Evolutionary conservation across 2,888 invertebrate genomes (phyloP).

Genomic region (Bhutanitis thaidina): DNA sequence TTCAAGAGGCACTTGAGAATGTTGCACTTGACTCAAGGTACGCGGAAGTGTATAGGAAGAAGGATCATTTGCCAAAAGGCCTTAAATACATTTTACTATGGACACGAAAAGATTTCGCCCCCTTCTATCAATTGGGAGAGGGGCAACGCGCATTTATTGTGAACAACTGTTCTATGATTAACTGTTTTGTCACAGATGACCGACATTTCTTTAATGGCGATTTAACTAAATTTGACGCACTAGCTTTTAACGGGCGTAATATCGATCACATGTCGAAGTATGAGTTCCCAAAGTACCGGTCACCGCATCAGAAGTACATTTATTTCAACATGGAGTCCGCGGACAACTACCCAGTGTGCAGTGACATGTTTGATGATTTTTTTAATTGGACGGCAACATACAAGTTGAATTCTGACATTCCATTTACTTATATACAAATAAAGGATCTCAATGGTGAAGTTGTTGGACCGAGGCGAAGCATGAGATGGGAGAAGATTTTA

Average conservation of each 20-base stretch:
- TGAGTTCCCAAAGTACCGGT: constrained; percentile 43
- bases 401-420: constrained; percentile 61
- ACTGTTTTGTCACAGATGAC: constrained; percentile 56
- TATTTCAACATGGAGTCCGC: constrained; percentile 64
- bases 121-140: constrained; percentile 45
- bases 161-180: constrained; percentile 52
- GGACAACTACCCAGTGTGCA: constrained; percentile 56
- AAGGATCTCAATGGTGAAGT: constrained; percentile 41
- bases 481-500: constrained; percentile 38
- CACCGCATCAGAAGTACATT: constrained; percentile 57
- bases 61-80: constrained; percentile 40
- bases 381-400: constrained; percentile 72
- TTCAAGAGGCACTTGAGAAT: constrained; percentile 52
- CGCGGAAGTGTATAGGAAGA: constrained; percentile 51
- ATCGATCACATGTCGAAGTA: constrained; percentile 24
- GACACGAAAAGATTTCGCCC: constrained; percentile 46
- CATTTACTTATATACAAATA: constrained; percentile 51
- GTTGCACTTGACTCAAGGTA: constrained; percentile 50
- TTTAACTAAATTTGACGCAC: constrained; percentile 50
- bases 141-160: constrained; percentile 54
- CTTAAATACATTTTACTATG: constrained; percentile 60
- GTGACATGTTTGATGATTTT: constrained; percentile 45
- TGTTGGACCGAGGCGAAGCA: constrained; percentile 50
- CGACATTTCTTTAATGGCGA: constrained; percentile 44
- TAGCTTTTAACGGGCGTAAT: constrained; percentile 60